A percentile compares a stretch with the other conserved stretches of the same genome.
Conservation (phyloP, 1,140 invertebrate species). For the Formica selysi region DNA sequence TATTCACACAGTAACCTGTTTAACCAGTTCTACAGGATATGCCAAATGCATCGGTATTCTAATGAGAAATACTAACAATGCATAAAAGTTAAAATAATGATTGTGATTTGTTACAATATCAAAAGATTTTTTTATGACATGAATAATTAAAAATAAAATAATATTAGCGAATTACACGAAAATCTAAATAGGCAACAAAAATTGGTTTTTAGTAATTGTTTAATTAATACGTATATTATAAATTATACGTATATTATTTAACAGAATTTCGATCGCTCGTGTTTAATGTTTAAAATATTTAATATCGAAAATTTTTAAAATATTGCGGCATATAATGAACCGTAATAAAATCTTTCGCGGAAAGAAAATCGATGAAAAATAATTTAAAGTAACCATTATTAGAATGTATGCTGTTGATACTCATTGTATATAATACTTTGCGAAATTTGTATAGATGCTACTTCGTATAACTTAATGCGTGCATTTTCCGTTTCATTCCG, state of each 20-base stretch:
- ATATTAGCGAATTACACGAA: no score
- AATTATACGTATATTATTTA: neutral
- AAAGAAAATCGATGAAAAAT: neutral
- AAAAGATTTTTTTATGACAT: no score
- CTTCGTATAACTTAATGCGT: neutral
- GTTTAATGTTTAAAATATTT: neutral
- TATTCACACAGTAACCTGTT: neutral
- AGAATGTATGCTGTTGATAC: neutral
- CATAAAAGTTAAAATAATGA: neutral
- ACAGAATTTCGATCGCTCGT: neutral
- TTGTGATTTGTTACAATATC: no score
- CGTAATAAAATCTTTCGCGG: neutral
- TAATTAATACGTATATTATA: neutral
- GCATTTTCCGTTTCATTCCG: constrained; percentile 41
- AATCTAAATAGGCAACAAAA: no score
- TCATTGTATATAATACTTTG: neutral
- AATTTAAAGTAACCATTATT: neutral
- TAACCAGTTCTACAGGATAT: neutral
- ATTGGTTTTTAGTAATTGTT: neutral
- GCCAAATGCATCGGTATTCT: neutral
- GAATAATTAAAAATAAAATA: no score
- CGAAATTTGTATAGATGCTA: constrained; percentile 6
- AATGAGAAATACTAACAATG: neutral
- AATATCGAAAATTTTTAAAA: neutral
- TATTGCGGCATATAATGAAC: neutral